phyloP scores from a whole-genome alignment of 2,888 invertebrate genomes.

The Timandra comae region DNA sequence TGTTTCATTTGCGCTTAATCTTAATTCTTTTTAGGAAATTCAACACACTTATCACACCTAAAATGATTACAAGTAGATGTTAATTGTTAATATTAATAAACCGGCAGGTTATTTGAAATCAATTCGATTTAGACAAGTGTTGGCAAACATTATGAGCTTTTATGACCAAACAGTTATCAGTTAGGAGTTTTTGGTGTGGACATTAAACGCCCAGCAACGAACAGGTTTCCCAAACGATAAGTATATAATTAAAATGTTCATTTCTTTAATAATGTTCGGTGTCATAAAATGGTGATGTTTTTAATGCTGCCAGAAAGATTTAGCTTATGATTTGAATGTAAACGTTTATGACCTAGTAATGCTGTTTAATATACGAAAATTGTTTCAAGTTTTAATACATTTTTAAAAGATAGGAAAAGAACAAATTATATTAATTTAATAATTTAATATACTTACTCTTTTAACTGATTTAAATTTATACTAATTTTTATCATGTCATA shows the following conservation, averaged over 20 bases:
- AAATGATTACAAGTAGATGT: slow-evolving; percentile 3
- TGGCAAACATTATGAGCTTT: slow-evolving; percentile 29
- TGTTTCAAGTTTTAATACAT: slow-evolving; percentile 3
- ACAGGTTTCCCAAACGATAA: slow-evolving; percentile 20
- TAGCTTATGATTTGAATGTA: slow-evolving; percentile 18
- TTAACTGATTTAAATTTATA: no score
- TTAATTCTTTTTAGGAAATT: slow-evolving; percentile 1
- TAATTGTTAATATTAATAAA: slow-evolving; percentile 3
- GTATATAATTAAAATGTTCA: slow-evolving; percentile 22
- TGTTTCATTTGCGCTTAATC: slow-evolving; percentile 24
- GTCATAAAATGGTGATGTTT: slow-evolving; percentile 18
- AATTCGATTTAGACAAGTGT: slow-evolving; percentile 20
- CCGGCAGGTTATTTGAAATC: slow-evolving; percentile 4
- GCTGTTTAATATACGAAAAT: slow-evolving; percentile 12
- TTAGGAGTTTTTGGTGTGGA: slow-evolving; percentile 13
- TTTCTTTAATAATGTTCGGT: slow-evolving; percentile 20
- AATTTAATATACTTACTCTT: no score
- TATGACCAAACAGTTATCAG: slow-evolving; percentile 26
- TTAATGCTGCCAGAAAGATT: slow-evolving; percentile 17
- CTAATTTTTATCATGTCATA: no score
- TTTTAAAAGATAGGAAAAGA: no score
- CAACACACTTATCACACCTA: slow-evolving; percentile 3
- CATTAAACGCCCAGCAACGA: slow-evolving; percentile 17
- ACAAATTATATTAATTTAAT: no score
- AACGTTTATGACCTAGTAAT: slow-evolving; percentile 17